Percentiles rank a stretch among this genome's conserved stretches.
These are phyloP conservation scores for Dermatophagoides farinae DNA, from an alignment of 1,140 invertebrate species.

Conservation along the genomic window DNA sequence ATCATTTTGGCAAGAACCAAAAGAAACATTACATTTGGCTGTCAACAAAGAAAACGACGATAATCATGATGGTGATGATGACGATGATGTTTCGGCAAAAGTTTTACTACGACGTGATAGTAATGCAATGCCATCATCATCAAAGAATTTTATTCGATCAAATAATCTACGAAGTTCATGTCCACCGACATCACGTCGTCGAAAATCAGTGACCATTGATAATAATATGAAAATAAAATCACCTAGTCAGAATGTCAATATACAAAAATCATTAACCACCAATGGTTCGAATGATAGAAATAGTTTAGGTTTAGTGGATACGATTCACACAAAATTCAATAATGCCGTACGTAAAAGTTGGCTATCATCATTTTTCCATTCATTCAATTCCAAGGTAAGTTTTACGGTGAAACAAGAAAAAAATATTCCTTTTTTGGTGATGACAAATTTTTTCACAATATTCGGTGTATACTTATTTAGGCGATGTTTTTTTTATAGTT, in stretches of 20 bases:
- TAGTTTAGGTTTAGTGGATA: neutral
- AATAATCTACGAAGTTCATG: neutral
- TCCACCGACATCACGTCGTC: neutral
- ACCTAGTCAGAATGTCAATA: neutral
- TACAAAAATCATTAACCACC: neutral
- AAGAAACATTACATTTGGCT: neutral
- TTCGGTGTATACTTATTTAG: neutral
- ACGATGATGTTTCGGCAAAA: neutral
- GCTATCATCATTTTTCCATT: conserved; percentile 3
- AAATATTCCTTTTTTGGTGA: neutral
- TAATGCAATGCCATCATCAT: neutral
- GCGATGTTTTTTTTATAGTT: neutral
- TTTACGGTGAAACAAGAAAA: neutral
- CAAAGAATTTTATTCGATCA: neutral
- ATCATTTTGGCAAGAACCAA: neutral
- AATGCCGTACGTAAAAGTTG: conserved; percentile 1
- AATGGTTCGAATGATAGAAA: neutral
- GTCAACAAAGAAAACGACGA: neutral
- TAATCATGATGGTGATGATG: neutral
- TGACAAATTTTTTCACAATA: neutral
- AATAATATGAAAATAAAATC: neutral
- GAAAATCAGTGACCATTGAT: neutral
- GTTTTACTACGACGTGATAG: neutral
- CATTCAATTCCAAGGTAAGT: conserved; percentile 4
- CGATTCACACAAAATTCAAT: neutral